Conservation (phyloP, 2,888 invertebrate species). For the Drepanosiphum platanoidis region DNA sequence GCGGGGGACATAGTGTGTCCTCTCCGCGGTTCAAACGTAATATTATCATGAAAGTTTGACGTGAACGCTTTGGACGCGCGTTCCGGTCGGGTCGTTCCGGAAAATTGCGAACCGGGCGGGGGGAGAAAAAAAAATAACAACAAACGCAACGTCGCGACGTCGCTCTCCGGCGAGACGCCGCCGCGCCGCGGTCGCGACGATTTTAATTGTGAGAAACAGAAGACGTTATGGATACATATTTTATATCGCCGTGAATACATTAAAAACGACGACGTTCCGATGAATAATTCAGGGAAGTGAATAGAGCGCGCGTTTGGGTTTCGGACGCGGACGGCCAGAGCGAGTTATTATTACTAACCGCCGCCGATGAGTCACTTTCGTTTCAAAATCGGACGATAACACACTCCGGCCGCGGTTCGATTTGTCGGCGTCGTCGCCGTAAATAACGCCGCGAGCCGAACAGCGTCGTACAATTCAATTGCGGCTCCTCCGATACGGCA, state of each 20-base stretch:
- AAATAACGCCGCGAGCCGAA: conserved; percentile 6
- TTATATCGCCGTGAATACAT: not conserved
- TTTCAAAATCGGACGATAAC: not conserved
- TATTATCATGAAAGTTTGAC: not conserved
- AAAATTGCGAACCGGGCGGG: conserved; percentile 6
- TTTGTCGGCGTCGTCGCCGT: not conserved
- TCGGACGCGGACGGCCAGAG: not conserved
- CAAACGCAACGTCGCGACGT: not conserved
- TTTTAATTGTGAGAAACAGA: not conserved
- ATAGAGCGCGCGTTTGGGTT: not conserved
- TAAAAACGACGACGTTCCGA: not conserved
- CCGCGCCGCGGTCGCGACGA: not conserved
- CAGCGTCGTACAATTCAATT: conserved; percentile 31
- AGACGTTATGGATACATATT: not conserved
- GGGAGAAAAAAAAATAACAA: not conserved
- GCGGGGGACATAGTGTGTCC: not conserved
- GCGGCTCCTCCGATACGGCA: not conserved
- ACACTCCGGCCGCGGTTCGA: not conserved
- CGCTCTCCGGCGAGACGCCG: not conserved
- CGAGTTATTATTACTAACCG: not conserved
- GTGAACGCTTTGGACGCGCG: not conserved
- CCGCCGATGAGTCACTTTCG: not conserved
- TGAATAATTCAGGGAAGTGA: not conserved
- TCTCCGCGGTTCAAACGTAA: not conserved
- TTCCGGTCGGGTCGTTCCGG: conserved; percentile 22